Evolutionary conservation across 2,113 vertebrate species (phyloP).

Genomic region (Prochilodus magdalenae): DNA sequence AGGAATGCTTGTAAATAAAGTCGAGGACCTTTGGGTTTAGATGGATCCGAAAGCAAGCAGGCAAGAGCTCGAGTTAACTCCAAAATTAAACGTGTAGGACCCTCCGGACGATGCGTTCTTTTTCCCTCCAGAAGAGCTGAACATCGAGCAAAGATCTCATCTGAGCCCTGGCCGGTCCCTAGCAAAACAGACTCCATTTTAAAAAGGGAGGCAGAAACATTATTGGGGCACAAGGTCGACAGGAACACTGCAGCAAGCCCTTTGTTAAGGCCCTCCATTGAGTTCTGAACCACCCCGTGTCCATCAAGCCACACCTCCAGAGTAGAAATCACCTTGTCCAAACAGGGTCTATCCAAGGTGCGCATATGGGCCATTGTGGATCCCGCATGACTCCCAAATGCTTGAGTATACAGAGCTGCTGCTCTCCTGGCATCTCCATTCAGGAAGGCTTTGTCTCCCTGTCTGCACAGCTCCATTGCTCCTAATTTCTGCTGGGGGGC

Average conservation of each 20-base stretch:
- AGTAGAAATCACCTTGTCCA: constrained; percentile 68
- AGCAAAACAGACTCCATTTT: constrained; percentile 83
- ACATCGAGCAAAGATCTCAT: constrained; percentile 81
- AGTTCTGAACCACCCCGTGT: constrained; percentile 65
- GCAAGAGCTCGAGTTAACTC: constrained; percentile 85
- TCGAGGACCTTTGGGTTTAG: constrained; percentile 62
- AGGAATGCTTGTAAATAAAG: constrained; percentile 84
- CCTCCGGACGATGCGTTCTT: constrained; percentile 20
- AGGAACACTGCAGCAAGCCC: constrained; percentile 84
- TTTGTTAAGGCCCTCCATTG: constrained; percentile 74
- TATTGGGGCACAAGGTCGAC: constrained; percentile 81
- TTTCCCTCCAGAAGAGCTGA: constrained; percentile 73
- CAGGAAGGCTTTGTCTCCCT: constrained; percentile 78
- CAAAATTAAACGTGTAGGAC: constrained; percentile 67
- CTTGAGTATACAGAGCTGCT: constrained; percentile 82
- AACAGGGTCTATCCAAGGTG: constrained; percentile 58
- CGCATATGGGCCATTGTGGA: constrained; percentile 74
- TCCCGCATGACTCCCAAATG: constrained; percentile 82
- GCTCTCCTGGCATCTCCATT: constrained; percentile 72
- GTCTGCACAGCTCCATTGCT: constrained; percentile 74
- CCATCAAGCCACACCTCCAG: constrained; percentile 83
- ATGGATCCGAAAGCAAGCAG: constrained; percentile 73
- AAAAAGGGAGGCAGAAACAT: constrained; percentile 77
- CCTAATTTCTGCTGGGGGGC: constrained; percentile 70
- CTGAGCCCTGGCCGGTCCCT: constrained; percentile 61